Base-by-base conservation (phyloP, 2,888 invertebrate species). In the Drosophila kuntzei region DNA sequence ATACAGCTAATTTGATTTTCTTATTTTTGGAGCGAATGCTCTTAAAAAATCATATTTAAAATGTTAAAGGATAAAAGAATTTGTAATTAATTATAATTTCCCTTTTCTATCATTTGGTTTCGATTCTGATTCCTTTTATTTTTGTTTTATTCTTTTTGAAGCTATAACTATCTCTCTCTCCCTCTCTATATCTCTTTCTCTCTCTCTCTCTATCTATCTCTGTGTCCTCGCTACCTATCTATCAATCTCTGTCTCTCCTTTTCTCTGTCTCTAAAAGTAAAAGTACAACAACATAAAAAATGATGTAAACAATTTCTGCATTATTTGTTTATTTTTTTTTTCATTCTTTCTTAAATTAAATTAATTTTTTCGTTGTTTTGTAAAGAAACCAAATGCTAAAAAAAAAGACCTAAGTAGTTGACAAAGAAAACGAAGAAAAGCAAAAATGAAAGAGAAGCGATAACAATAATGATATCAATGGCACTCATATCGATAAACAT, bases 381-480 rank as follows among this genome's bases (percentile, higher is more conserved):
- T 55, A 46, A 54, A 39, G 25, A 47, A 46, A 39, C 22, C 49
- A 34, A 34, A 53, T 78, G 64, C 37, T 50, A 60, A 59, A 57
- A 63, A 62, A 63, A 54, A 47, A 57, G 55, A 32, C 9, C n/a
- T 2, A 41, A 25, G 14, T 73, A 81, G 64, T 78, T 84, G 81
- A 77, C 78, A 84, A 87, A 84, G 87, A 86, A 81, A 82, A 79
- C 79, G 88, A 86, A 76, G 76, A 88, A 81, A 81, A 82, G 85
- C 76, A 79, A 84, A 73, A 79, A 76, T 75, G 12, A 76, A 79
- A 71, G 74, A 84, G 77, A 77, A 71, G 69, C 79, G 74, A 75
- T 82, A 75, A 71, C 65, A 79, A 76, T 60, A 76, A 76, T 55
- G 46, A 72, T 62, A 71, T 66, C 49, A 65, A 76, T 68, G 66